Evolutionary conservation across 2,113 vertebrate genomes (phyloP).

Genomic region (Eira barbara): DNA sequence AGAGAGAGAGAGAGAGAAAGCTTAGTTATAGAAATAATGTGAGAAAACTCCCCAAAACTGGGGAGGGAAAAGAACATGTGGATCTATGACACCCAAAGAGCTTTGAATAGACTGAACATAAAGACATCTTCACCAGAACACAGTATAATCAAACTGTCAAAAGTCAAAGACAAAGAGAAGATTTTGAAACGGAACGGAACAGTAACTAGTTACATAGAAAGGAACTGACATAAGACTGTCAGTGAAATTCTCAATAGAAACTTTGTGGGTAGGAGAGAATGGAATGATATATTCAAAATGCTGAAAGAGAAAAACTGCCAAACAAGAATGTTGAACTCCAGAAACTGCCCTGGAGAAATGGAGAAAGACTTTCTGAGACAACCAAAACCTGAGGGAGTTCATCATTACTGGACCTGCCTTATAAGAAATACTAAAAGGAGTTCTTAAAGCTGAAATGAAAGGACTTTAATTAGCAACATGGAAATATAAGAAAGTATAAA

Average conservation of each 20-base stretch:
- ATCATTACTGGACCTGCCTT: not conserved
- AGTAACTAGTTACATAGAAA: not conserved
- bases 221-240: not conserved
- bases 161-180: not conserved
- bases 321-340: not conserved
- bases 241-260: not conserved
- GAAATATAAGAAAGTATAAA: not conserved
- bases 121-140: not conserved
- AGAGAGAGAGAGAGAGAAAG: not conserved
- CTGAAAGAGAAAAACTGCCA: not conserved
- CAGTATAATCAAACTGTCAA: not conserved
- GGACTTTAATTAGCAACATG: not conserved
- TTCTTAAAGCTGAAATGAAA: not conserved
- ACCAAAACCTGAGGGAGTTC: not conserved
- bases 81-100: not conserved
- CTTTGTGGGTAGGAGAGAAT: not conserved
- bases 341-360: not conserved
- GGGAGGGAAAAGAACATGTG: not conserved
- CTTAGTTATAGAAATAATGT: not conserved
- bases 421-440: not conserved
- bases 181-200: not conserved
- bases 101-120: not conserved
- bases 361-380: not conserved
- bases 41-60: not conserved
- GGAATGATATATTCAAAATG: not conserved